Evolutionary conservation across 2,888 invertebrate genomes (phyloP).

Genomic region (Cephus spinipes): DNA sequence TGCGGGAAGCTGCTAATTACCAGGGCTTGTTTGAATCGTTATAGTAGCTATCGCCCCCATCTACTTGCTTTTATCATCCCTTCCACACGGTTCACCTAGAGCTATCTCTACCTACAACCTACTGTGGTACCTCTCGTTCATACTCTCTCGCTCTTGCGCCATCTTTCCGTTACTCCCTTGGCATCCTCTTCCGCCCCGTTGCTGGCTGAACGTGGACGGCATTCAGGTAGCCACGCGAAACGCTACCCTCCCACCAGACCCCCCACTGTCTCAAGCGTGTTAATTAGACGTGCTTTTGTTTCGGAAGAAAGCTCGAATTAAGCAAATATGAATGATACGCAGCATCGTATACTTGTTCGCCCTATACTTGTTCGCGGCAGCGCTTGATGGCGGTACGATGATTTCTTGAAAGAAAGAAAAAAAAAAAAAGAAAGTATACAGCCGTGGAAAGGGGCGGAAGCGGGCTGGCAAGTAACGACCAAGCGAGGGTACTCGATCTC

Average conservation of each 20-base stretch:
- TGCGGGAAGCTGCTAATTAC: constrained; percentile 51
- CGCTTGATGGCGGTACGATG: not conserved
- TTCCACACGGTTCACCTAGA: constrained; percentile 25
- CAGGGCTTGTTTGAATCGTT: constrained; percentile 49
- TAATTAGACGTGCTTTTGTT: constrained; percentile 63
- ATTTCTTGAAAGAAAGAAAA: not conserved
- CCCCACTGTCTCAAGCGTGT: constrained; percentile 56
- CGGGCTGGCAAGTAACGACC: not conserved
- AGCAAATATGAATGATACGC: constrained; percentile 55
- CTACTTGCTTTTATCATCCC: constrained; percentile 20
- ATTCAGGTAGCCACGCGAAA: constrained; percentile 43
- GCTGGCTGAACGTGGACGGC: constrained; percentile 22
- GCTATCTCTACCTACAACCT: constrained; percentile 17
- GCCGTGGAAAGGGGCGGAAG: not conserved
- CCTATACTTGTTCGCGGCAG: not conserved
- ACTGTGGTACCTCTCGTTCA: constrained; percentile 15
- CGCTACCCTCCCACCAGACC: constrained; percentile 33
- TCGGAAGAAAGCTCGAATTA: constrained; percentile 50
- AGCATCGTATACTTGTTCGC: too few species aligned
- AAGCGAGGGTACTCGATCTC: not conserved
- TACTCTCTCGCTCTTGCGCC: constrained; percentile 21
- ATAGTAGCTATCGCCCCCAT: constrained; percentile 40
- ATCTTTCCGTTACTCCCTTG: constrained; percentile 9
- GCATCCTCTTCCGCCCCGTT: not conserved
- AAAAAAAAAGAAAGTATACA: not conserved